Base-by-base conservation (phyloP, 1,140 invertebrate species). In the Parapsyche elsis region DNA sequence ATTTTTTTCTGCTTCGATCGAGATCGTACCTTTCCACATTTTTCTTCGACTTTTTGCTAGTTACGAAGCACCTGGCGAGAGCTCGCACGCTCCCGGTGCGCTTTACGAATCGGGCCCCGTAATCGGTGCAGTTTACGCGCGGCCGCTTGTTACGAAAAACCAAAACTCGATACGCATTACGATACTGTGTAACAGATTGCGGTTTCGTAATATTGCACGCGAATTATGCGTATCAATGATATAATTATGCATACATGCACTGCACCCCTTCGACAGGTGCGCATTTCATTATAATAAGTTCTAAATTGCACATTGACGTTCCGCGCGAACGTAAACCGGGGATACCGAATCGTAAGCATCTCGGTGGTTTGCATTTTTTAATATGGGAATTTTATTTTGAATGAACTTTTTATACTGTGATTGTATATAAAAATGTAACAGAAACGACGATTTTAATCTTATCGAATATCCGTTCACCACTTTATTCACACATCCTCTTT, bases 401-500 rank as follows among this genome's bases (percentile, higher is more conserved):
- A 53, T 81, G 71, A 74, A 70, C 74, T 81, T 81, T 81, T 76
- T 81, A 81, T 64, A 78, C 78, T 61, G 19, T 9, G 23, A 74
- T 9, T 64, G 19, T 38, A 7, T 38, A 38, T 38, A 7, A 38
- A 38, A 38, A 38, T 38, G 30, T 38, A 38, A 38, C 30, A 38
- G 64, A 71, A 76, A 19, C 71, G 59, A 77, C 78, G 76, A 80
- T 73, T 78, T 45, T 71, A 79, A 81, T 83, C 81, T 83, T 83
- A 83, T 83, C 81, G 64, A 83, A 83, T 83, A 83, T 83, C 81
- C 81, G 81, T 70, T 82, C 53, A 30, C 57, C 77, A 76, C 14
- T 81, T 81, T 80, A 76, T 83, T 80, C 81, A 83, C 81, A 83
- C 81, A 83, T 81, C 81, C 79, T 83, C 24, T 83, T 81, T 83